Base-by-base conservation (phyloP, 1,140 invertebrate genomes). In the Drosophila yakuba region DNA sequence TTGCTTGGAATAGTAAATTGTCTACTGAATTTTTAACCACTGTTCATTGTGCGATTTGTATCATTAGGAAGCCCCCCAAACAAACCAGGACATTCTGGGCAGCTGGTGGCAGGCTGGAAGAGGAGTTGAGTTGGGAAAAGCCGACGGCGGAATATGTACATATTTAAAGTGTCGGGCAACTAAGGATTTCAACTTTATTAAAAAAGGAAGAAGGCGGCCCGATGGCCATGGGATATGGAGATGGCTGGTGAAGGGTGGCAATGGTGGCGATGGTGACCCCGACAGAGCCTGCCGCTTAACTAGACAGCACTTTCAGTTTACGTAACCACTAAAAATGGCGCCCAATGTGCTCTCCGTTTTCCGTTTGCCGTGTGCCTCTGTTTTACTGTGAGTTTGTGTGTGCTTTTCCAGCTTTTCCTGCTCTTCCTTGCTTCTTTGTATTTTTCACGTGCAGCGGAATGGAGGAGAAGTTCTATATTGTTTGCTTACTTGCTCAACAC, bases 401-500 rank as follows among this genome's bases (percentile, higher is more conserved):
- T 23, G 67, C 36, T 47, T 17, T 43, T 68, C 59, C 47, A 25
- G 25, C 25, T 4, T 25, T 25, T 25, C 20, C 20, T 67, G 36
- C 56, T 41, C 28, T 60, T n/a, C 20, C 1, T 54, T 23, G 41
- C n/a, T 55, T 14, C 11, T 14, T 39, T 39, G 7, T 39, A 39
- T 15, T 56, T 43, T 59, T 60, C 60, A 59, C 55, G 74, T 72
- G 76, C 59, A 38, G 62, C 73, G 45, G 76, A 55, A 17, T 52
- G 50, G 52, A 73, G 72, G 55, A 59, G 78, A 89, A 78, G 66
- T 89, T 88, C 80, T 89, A 32, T 83, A 78, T 89, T 88, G 84
- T 88, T 88, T 80, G 80, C 84, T 88, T 88, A 88, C 84, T 89
- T 88, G 84, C 68, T 84, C 76, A 79, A 78, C 76, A 75, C 76